These are phyloP conservation scores for Pipistrellus pipistrellus DNA, from an alignment of 2,797 vertebrate species.

Conservation along the genomic window DNA sequence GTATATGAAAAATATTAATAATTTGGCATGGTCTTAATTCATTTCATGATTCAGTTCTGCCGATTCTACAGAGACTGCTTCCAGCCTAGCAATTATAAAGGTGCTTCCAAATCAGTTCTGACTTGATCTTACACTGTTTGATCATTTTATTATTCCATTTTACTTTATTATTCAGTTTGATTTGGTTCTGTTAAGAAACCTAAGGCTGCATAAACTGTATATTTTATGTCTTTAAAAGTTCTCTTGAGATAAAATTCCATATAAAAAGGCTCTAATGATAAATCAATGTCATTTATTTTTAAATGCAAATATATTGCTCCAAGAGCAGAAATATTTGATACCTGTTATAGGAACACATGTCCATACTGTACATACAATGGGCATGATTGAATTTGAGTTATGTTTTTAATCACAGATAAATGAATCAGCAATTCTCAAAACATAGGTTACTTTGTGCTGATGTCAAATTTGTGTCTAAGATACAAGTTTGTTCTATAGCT, in stretches of 20 bases:
- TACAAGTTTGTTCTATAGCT: neutral
- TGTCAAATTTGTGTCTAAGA: neutral
- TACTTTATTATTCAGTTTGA: constrained; percentile 90
- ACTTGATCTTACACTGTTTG: constrained; percentile 85
- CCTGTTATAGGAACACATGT: neutral
- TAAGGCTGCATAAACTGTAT: constrained; percentile 87
- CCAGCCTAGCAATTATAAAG: constrained; percentile 87
- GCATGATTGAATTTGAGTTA: neutral
- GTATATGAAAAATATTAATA: constrained; percentile 82
- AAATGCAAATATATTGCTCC: constrained; percentile 78
- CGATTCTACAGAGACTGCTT: constrained; percentile 83
- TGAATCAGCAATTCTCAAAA: neutral
- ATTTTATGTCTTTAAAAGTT: constrained; percentile 88
- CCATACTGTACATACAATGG: fast-evolving
- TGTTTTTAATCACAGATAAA: neutral
- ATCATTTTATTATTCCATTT: constrained; percentile 87
- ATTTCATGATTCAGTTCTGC: constrained; percentile 84
- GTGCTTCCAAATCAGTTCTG: constrained; percentile 84
- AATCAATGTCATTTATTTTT: constrained; percentile 87
- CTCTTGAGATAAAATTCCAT: constrained; percentile 86
- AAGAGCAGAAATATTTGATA: constrained; percentile 66
- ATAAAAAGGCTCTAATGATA: constrained; percentile 84
- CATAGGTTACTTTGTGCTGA: neutral
- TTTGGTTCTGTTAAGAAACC: constrained; percentile 87
- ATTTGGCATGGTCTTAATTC: constrained; percentile 84